Evolutionary conservation across 2,113 vertebrate genomes (phyloP).

Genomic region (Oryzias javanicus): DNA sequence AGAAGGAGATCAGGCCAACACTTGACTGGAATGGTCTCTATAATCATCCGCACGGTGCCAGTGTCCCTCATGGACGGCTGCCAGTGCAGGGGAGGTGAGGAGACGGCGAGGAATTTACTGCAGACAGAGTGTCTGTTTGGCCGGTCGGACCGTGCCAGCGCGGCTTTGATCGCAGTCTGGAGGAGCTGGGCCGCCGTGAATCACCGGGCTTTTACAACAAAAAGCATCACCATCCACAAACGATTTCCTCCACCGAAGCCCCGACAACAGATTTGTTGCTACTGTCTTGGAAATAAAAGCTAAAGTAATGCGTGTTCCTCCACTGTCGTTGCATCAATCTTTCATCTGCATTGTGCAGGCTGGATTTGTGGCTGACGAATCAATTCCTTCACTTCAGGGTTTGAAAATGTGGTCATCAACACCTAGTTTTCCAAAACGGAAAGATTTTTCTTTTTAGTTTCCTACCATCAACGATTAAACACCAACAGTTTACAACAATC

Average conservation of each 20-base stretch:
- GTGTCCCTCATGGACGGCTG: conserved; percentile 29
- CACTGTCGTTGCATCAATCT: not conserved
- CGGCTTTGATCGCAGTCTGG: conserved; percentile 57
- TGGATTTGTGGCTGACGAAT: not conserved
- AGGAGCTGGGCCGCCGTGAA: conserved; percentile 54
- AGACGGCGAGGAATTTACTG: conserved; percentile 26
- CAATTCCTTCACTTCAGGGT: not conserved
- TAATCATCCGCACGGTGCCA: conserved; percentile 22
- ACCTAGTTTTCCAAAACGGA: no score
- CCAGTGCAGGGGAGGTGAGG: conserved; percentile 40
- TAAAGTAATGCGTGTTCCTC: not conserved
- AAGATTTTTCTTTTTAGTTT: no score
- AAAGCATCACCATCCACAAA: conserved; percentile 45
- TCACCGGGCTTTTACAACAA: conserved; percentile 59
- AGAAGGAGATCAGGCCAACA: conserved; percentile 20
- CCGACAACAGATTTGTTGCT: conserved; percentile 42
- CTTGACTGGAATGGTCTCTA: conserved; percentile 23
- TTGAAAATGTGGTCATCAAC: no score
- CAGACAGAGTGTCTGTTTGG: conserved; percentile 37
- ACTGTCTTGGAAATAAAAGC: conserved; percentile 15
- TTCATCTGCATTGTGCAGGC: not conserved
- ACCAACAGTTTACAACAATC: no score
- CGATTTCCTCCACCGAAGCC: conserved; percentile 25
- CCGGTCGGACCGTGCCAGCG: conserved; percentile 37
- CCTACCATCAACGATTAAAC: no score